Percentiles rank a stretch among this genome's conserved stretches.
Evolutionary conservation across 2,888 invertebrate genomes (phyloP).

Genomic region (Pediacus dermestoides): DNA sequence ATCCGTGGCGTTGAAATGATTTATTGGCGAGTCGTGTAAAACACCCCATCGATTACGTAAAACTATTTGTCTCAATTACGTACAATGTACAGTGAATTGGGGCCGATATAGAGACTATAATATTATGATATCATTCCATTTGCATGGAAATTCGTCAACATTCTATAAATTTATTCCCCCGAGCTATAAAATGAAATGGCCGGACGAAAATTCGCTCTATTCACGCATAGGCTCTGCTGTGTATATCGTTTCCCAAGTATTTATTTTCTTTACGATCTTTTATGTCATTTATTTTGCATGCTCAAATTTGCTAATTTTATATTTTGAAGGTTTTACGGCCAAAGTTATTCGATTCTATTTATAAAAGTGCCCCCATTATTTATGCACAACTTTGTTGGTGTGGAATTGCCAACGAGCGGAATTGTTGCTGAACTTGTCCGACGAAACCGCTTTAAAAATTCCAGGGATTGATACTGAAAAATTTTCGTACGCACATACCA

Average conservation of each 20-base stretch:
- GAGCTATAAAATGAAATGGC: slow-evolving; percentile 26
- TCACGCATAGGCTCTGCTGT: slow-evolving; percentile 15
- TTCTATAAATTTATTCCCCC: slow-evolving; percentile 38
- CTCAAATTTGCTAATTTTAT: slow-evolving; percentile 32
- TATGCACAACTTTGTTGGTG: too few species aligned
- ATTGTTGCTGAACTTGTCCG: too few species aligned
- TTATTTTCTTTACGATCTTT: slow-evolving; percentile 37
- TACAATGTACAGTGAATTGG: slow-evolving; percentile 19
- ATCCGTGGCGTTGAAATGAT: slow-evolving; percentile 10
- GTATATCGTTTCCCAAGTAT: slow-evolving; percentile 28
- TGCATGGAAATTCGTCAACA: slow-evolving; percentile 43
- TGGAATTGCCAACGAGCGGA: too few species aligned
- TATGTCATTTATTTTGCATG: slow-evolving; percentile 35
- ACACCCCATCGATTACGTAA: slow-evolving; percentile 9
- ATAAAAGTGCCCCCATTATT: too few species aligned
- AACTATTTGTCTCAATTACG: slow-evolving; percentile 18
- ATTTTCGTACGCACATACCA: too few species aligned
- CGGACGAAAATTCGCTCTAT: slow-evolving; percentile 29
- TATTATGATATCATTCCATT: slow-evolving; percentile 31
- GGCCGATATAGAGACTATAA: slow-evolving; percentile 12
- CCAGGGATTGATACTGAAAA: too few species aligned
- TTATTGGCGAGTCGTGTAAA: slow-evolving; percentile 17
- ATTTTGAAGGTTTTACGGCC: slow-evolving; percentile 14
- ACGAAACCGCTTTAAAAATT: too few species aligned
- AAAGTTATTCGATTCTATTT: too few species aligned